Base-by-base conservation (phyloP, 2,888 invertebrate species). In the Hydrotaea cyrtoneurina region DNA sequence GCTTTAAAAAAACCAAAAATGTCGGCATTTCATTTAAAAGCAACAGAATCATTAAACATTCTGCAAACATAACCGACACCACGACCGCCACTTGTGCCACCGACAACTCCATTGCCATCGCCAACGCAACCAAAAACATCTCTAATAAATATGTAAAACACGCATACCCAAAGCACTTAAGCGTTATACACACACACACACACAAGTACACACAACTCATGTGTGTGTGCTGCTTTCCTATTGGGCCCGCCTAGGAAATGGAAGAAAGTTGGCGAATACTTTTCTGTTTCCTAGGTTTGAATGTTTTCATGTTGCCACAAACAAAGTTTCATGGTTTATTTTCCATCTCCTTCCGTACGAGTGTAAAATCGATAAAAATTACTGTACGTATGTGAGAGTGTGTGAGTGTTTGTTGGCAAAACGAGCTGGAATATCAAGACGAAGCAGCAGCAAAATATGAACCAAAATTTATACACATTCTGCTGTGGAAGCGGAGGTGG, bases 11-110 rank as follows among this genome's bases (percentile, higher is more conserved):
- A 50, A 50, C n/a, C n/a, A n/a, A n/a, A 21, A 55, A 55, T 55
- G 55, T 11, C 23, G 74, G 46, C 46, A 74, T 80, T 64, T 55
- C 39, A 80, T 69, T 73, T 69, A 62, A 50, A 46, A 75, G 21
- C 19, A 46, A 26, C 26, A 50, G 11, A 62, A 62, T 75, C 19
- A 75, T 62, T 75, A 77, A 17, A 53, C 13, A 55, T 39, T 69
- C 26, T 50, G 69, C 69, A 21, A 55, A 23, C 55, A 55, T 55
- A 23, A 55, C 23, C 55, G 13, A 21, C 55, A 55, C 55, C 55
- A 55, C 5, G 31, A 7, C 31, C 31, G 7, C 31, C 7, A 7
- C 7, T 31, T 31, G 2, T 31, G 31, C 31, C 31, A 7, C 2
- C 21, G 10, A 4, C 55, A 55, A 2, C 55, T 21, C 2, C 55